Percentiles rank a stretch among this genome's conserved stretches.
Conservation (phyloP, 2,888 invertebrate genomes). For the Nomada ferruginata region DNA sequence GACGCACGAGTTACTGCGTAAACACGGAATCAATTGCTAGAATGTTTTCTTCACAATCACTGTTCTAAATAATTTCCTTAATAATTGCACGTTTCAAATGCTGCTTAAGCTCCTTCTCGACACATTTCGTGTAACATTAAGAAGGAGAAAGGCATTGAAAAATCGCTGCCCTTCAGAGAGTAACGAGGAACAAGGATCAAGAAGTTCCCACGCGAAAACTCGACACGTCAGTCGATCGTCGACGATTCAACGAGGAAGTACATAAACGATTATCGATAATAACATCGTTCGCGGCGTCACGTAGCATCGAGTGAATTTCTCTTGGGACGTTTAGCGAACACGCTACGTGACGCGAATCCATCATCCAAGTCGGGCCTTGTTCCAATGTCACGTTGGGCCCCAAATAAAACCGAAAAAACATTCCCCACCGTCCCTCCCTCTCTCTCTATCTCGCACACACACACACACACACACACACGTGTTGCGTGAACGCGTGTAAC, state of each 20-base stretch:
- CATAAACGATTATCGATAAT: slow-evolving; percentile 55
- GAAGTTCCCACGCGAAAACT: no score
- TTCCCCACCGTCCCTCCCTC: slow-evolving; percentile 16
- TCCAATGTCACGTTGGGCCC: slow-evolving; percentile 43
- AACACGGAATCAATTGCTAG: no score
- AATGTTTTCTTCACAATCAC: no score
- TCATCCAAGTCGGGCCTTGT: slow-evolving; percentile 59
- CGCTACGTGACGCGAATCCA: slow-evolving; percentile 68
- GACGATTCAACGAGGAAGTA: slow-evolving; percentile 19
- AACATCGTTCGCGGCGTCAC: slow-evolving; percentile 48
- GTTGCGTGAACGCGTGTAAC: slow-evolving; percentile 35
- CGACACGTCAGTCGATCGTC: neutral
- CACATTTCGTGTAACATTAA: no score
- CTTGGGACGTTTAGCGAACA: slow-evolving; percentile 42
- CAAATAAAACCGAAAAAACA: slow-evolving; percentile 49
- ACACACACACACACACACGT: slow-evolving; percentile 12
- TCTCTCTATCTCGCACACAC: neutral
- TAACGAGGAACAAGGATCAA: no score
- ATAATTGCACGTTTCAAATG: no score
- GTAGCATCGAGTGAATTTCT: slow-evolving; percentile 39
- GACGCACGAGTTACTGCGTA: no score
- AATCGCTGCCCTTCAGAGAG: no score
- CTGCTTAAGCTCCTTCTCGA: no score
- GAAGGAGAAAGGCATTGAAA: no score
- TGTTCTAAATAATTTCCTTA: no score